phyloP scores from a whole-genome alignment of 2,797 vertebrate species.

The Serranus cabrilla region DNA sequence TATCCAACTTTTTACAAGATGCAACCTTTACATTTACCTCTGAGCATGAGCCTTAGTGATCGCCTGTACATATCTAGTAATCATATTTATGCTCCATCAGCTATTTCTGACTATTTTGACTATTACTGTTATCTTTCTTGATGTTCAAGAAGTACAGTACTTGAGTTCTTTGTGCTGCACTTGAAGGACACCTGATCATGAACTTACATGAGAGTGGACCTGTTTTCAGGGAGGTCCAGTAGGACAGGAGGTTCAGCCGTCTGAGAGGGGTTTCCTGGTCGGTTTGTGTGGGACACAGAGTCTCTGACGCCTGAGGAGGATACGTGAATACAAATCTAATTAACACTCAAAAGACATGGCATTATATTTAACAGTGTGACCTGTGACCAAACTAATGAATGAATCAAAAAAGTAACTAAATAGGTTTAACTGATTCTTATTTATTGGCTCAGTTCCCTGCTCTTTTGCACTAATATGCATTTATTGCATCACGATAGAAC shows the following conservation, averaged over 20 bases:
- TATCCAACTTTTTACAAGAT: no score
- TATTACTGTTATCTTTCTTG: background rate
- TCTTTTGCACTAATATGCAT: background rate
- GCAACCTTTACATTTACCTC: background rate
- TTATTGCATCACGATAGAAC: background rate
- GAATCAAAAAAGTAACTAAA: background rate
- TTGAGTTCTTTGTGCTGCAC: background rate
- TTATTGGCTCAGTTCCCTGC: background rate
- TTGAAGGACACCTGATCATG: constrained; percentile 1
- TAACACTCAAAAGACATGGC: background rate
- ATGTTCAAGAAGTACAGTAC: background rate
- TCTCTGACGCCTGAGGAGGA: constrained; percentile 91
- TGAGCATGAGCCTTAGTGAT: background rate
- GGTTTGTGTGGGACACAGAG: constrained; percentile 93
- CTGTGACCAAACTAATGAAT: background rate
- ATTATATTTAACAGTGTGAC: background rate
- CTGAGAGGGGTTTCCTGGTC: constrained; percentile 84
- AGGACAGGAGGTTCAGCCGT: constrained; percentile 89
- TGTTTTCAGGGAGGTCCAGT: constrained; percentile 91
- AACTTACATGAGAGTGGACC: constrained; percentile 90
- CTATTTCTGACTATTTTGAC: constrained; percentile 1
- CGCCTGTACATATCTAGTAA: background rate
- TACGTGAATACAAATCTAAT: constrained; percentile 10
- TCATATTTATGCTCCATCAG: constrained; percentile 12
- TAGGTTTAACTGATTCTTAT: background rate